Conservation (phyloP, 2,888 invertebrate genomes). For the Lasioglossum zephyrum region DNA sequence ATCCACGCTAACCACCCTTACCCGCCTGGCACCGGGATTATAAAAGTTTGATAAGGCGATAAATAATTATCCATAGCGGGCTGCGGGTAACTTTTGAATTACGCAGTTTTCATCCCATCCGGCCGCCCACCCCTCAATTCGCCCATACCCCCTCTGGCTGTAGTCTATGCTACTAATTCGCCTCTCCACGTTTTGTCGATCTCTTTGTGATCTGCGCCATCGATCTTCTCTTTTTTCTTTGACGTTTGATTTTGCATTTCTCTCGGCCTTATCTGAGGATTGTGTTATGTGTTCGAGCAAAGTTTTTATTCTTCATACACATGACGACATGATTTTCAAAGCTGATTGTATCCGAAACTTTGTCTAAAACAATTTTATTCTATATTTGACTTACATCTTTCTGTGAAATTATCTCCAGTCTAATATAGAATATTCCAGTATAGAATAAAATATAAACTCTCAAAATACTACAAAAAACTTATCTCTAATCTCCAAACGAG, state of each 20-base stretch:
- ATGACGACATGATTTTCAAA: background rate
- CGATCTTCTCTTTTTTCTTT: background rate
- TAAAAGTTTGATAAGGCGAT: conserved; percentile 83
- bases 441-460: background rate
- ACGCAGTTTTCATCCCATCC: conserved; percentile 56
- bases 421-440: no score
- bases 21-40: conserved; percentile 74
- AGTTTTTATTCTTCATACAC: background rate
- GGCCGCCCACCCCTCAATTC: background rate
- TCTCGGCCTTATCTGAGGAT: background rate
- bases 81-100: conserved; percentile 77
- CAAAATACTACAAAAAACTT: background rate
- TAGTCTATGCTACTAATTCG: conserved; percentile 25
- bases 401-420: background rate
- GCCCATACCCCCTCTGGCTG: background rate
- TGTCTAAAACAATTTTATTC: background rate
- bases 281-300: no score
- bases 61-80: conserved; percentile 80
- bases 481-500: background rate
- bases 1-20: conserved; percentile 53
- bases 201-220: background rate
- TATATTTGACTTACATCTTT: background rate
- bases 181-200: background rate
- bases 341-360: background rate
- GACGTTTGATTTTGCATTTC: background rate